phyloP scores from a whole-genome alignment of 2,888 invertebrate species.

The Teleogryllus oceanicus region DNA sequence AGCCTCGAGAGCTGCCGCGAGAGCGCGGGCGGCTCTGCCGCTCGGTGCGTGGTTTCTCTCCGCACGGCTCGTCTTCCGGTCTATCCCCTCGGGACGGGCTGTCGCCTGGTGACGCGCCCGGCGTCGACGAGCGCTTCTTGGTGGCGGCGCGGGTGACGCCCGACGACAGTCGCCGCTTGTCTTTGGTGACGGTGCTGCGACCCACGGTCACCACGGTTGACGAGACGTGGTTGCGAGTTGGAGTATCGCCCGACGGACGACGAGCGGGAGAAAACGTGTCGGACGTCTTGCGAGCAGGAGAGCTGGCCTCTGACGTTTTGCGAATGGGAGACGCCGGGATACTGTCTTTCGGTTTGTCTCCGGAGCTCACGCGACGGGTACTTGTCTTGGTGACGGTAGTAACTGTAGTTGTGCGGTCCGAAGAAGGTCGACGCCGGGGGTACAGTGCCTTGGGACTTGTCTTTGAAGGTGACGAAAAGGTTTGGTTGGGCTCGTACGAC shows the following conservation, averaged over 20 bases:
- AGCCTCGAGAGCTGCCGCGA: constrained; percentile 31
- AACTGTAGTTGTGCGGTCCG: constrained; percentile 23
- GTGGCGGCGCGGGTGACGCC: constrained; percentile 36
- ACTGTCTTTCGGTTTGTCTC: constrained; percentile 24
- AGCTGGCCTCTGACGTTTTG: background rate
- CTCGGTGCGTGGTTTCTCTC: constrained; percentile 26
- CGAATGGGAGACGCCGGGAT: background rate
- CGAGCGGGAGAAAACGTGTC: constrained; percentile 25
- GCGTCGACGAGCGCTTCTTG: constrained; percentile 42
- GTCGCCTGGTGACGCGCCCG: constrained; percentile 53
- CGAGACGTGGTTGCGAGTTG: background rate
- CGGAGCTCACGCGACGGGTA: constrained; percentile 32
- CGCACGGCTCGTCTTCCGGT: background rate
- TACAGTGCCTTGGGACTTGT: background rate
- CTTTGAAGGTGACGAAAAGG: background rate
- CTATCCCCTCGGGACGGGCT: constrained; percentile 50
- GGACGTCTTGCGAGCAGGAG: constrained; percentile 31
- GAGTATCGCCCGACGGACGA: background rate
- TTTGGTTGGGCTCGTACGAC: background rate
- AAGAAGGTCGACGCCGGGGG: constrained; percentile 32
- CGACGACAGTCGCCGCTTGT: constrained; percentile 37
- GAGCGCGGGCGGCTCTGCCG: constrained; percentile 37
- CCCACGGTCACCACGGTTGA: constrained; percentile 18
- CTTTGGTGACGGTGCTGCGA: constrained; percentile 20
- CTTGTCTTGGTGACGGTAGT: background rate